Percentiles rank a stretch among this genome's conserved stretches.
Conservation (phyloP, 2,797 vertebrate genomes). For the Chaenodraco wilsoni region DNA sequence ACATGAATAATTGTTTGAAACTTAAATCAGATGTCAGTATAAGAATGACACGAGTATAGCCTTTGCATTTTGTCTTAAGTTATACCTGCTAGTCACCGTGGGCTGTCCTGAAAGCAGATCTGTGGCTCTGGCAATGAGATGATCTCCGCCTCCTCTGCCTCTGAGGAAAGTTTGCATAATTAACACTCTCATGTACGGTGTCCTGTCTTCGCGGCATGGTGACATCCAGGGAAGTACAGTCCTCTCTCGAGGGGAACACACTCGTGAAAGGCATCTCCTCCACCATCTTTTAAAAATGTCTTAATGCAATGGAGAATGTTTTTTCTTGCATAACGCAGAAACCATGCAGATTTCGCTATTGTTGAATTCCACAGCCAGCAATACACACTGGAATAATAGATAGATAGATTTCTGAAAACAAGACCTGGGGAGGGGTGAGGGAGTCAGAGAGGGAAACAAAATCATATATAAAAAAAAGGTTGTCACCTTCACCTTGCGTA, state of each 20-base stretch:
- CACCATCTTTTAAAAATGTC: not conserved
- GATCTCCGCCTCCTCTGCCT: slow-evolving; percentile 38
- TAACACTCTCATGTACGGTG: slow-evolving; percentile 52
- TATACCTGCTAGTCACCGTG: not conserved
- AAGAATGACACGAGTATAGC: too few species aligned
- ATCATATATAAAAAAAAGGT: slow-evolving; percentile 87
- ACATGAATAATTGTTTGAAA: not conserved
- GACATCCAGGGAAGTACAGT: slow-evolving; percentile 37
- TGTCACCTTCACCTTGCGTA: slow-evolving; percentile 95
- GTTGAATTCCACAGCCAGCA: slow-evolving; percentile 43
- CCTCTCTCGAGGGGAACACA: slow-evolving; percentile 12
- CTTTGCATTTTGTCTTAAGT: not conserved
- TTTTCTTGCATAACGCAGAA: slow-evolving; percentile 49
- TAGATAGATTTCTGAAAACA: slow-evolving; percentile 59
- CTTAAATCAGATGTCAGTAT: too few species aligned
- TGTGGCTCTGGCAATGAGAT: slow-evolving; percentile 24
- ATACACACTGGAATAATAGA: slow-evolving; percentile 44
- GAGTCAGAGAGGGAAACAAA: slow-evolving; percentile 69
- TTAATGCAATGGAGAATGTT: slow-evolving; percentile 16
- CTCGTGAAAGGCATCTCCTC: slow-evolving; percentile 27
- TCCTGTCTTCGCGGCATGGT: slow-evolving; percentile 43
- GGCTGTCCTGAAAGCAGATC: not conserved
- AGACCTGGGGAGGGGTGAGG: slow-evolving; percentile 40
- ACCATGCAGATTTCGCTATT: slow-evolving; percentile 40
- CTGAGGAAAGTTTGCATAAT: slow-evolving; percentile 58